phyloP scores from a whole-genome alignment of 2,888 invertebrate genomes.

The Euclidia mi region DNA sequence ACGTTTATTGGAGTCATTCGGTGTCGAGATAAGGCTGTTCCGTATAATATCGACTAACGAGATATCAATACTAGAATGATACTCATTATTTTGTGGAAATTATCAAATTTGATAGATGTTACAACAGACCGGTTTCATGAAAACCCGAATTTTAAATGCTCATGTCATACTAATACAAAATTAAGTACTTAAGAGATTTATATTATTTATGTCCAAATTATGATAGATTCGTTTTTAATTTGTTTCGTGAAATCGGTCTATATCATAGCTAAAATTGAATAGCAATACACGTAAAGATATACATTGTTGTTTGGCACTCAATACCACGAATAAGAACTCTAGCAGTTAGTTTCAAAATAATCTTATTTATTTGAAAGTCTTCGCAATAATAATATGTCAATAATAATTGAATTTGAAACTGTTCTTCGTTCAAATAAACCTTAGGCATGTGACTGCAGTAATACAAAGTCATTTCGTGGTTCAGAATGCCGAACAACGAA shows the following conservation, averaged over 20 bases:
- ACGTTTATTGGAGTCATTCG: slow-evolving; percentile 56
- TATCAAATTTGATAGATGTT: slow-evolving; percentile 19
- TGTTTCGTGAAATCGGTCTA: slow-evolving; percentile 28
- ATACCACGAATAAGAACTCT: no score
- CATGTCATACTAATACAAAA: background rate
- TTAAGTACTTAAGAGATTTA: slow-evolving; percentile 35
- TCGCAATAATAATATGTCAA: no score
- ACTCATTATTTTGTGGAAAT: slow-evolving; percentile 25
- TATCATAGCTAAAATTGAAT: slow-evolving; percentile 41
- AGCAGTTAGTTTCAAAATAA: no score
- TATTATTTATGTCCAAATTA: slow-evolving; percentile 40
- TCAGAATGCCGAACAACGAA: no score
- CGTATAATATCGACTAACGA: slow-evolving; percentile 35
- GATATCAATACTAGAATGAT: slow-evolving; percentile 31
- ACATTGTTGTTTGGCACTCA: no score
- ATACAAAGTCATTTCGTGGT: background rate
- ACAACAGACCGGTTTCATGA: slow-evolving; percentile 27
- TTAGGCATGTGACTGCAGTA: no score
- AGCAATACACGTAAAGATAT: slow-evolving; percentile 37
- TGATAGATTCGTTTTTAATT: slow-evolving; percentile 7
- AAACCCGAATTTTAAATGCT: slow-evolving; percentile 3
- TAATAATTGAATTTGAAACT: no score
- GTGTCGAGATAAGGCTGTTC: slow-evolving; percentile 50
- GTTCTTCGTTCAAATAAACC: no score
- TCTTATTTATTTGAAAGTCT: no score